Conservation (phyloP, 2,113 vertebrate genomes). For the Gobiocypris rarus region DNA sequence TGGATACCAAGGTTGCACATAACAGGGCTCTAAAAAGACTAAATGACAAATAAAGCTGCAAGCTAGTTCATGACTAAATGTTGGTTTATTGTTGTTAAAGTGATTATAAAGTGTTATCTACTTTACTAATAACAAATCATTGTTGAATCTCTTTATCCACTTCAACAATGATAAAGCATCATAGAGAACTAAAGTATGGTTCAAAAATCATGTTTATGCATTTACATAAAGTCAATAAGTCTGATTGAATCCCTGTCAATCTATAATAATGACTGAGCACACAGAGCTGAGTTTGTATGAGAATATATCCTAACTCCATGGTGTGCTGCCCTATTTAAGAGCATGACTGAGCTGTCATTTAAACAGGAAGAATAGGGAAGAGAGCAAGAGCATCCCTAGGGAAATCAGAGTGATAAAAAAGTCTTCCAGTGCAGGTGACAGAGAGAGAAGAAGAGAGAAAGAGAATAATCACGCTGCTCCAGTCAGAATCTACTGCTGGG, state of each 20-base stretch:
- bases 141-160: not conserved
- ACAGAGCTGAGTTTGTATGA: constrained; percentile 8
- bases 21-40: not conserved
- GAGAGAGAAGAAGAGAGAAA: not conserved
- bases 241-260: not conserved
- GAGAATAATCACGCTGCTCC: not conserved
- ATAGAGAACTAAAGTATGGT: not conserved
- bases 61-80: not conserved
- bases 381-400: constrained; percentile 34
- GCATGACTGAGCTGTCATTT: constrained; percentile 18
- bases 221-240: not conserved
- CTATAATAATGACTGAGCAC: not conserved
- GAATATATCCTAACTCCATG: not conserved
- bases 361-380: not conserved
- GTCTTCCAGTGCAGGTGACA: constrained; percentile 41
- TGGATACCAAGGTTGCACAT: not conserved
- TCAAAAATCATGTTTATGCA: not conserved
- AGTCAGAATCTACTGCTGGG: not conserved
- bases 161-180: not conserved
- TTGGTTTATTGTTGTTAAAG: not conserved
- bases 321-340: constrained; percentile 34
- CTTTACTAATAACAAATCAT: not conserved
- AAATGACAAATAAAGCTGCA: not conserved
- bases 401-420: constrained; percentile 52
- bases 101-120: not conserved